Evolutionary conservation across 35 echinoderm and acorn worm genomes (phyloP), one percentile per base, ranked within the genome.

Genomic region (Diadema setosum): DNA sequence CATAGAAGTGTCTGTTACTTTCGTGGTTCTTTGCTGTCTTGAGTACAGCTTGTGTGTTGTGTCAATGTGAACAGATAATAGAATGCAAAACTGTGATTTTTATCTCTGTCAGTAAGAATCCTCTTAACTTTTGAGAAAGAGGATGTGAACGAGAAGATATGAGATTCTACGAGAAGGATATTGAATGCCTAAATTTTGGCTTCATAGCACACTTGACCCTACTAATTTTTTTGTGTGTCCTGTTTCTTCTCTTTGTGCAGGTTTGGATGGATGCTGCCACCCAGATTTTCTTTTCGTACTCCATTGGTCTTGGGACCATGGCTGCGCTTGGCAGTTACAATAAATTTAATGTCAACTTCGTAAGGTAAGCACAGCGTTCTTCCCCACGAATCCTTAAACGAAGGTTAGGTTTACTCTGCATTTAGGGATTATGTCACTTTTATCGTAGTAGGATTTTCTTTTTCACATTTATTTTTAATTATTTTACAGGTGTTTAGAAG

Each of bases 231-330:
- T 11, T 43, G 5, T 25, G 39, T 87, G 23, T 12, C 17, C 40
- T 70, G 31, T 84, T 42, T 44, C 58, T 16, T 44, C 46, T 21
- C 45, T 20, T 7, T 46, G 7, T 37, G n/a, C 80, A 99, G 96
- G 93, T 94, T 14, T 99, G 96, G 96, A 64, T 99, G 65, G 96
- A 99, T 87, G 96, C 96, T 52, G 96, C 92, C 31, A 99, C 96
- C 3, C 96, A 99, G 80, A 93, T 95, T 18, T 99, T 99, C 90
- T 99, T 95, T 80, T 99, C 96, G 8, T 99, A 99, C 52, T 94
- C 92, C 12, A 82, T 99, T 48, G 96, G 96, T 40, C 75, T 99
- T 1, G 96, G 96, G 25, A 99, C 93, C 5, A 92, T 94, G 92
- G 58, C 83, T 36, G 96, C 96, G 7, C 86, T 99, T 6, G 93